These are phyloP conservation scores for Thaleichthys pacificus DNA, from an alignment of 2,797 vertebrate genomes.

Conservation along the genomic window DNA sequence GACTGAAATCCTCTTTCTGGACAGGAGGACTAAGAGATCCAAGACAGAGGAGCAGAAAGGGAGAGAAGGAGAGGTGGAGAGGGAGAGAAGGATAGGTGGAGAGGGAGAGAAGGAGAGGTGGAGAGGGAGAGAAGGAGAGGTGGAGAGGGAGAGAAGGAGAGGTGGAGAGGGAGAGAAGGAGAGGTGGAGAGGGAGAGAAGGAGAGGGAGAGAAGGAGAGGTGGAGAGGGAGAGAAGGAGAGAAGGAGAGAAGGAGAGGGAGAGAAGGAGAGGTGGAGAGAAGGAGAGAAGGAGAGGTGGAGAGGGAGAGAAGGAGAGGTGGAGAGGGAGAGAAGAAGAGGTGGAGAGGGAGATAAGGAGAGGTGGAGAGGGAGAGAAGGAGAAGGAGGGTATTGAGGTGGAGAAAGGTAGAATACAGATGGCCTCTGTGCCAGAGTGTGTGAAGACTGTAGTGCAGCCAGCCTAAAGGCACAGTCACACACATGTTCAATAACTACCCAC, in stretches of 20 bases:
- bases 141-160: neutral
- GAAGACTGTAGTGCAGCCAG: neutral
- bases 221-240: neutral
- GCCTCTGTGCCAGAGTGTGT: neutral
- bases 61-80: neutral
- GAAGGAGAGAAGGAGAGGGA: neutral
- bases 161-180: neutral
- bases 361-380: conserved; percentile 27
- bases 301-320: neutral
- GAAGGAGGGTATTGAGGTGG: neutral
- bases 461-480: neutral
- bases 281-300: neutral
- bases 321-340: neutral
- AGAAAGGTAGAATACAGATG: too few relatives aligned
- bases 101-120: too few relatives aligned
- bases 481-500: neutral
- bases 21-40: neutral
- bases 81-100: neutral
- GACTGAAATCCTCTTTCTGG: conserved; percentile 19
- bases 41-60: neutral
- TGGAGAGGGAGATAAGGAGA: neutral
- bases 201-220: conserved; percentile 1
- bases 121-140: neutral
- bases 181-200: conserved; percentile 1
- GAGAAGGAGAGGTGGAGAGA: neutral